These are phyloP conservation scores for Orthosia incerta DNA, from an alignment of 2,888 invertebrate genomes.

Conservation along the genomic window DNA sequence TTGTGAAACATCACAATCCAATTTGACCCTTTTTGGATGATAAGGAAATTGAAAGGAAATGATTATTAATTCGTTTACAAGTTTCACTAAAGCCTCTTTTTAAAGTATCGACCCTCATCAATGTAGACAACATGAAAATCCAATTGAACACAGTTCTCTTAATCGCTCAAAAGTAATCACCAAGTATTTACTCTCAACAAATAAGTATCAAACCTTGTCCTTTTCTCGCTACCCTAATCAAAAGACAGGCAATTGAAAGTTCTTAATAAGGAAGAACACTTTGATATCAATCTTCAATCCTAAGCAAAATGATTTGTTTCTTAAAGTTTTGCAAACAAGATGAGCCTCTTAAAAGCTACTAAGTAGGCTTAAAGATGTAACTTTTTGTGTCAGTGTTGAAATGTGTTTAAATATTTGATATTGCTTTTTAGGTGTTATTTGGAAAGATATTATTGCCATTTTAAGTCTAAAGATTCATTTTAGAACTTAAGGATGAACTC, in stretches of 20 bases:
- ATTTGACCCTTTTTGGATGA: neutral
- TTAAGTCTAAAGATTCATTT: neutral
- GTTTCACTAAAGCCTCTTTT: neutral
- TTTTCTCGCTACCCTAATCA: slow-evolving; percentile 31
- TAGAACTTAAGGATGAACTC: no score
- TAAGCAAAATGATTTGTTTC: slow-evolving; percentile 49
- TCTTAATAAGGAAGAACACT: slow-evolving; percentile 27
- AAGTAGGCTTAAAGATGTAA: slow-evolving; percentile 20
- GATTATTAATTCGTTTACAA: neutral
- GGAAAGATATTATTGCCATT: neutral
- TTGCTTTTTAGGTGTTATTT: neutral
- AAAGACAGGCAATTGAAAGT: slow-evolving; percentile 40
- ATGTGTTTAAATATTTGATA: slow-evolving; percentile 16
- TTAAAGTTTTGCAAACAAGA: slow-evolving; percentile 22
- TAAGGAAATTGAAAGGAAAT: slow-evolving; percentile 1
- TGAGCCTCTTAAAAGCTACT: slow-evolving; percentile 29
- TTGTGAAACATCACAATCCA: neutral
- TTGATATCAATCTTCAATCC: slow-evolving; percentile 36
- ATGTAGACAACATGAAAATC: neutral
- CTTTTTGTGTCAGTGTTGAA: slow-evolving; percentile 20
- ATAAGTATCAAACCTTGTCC: slow-evolving; percentile 24
- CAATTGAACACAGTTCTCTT: neutral
- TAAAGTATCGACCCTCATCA: neutral
- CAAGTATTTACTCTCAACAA: slow-evolving; percentile 7
- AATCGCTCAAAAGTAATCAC: slow-evolving; percentile 9